Evolutionary conservation across 1,140 invertebrate genomes (phyloP), one percentile per base, ranked within the genome.

Genomic region (Littorina saxatilis): DNA sequence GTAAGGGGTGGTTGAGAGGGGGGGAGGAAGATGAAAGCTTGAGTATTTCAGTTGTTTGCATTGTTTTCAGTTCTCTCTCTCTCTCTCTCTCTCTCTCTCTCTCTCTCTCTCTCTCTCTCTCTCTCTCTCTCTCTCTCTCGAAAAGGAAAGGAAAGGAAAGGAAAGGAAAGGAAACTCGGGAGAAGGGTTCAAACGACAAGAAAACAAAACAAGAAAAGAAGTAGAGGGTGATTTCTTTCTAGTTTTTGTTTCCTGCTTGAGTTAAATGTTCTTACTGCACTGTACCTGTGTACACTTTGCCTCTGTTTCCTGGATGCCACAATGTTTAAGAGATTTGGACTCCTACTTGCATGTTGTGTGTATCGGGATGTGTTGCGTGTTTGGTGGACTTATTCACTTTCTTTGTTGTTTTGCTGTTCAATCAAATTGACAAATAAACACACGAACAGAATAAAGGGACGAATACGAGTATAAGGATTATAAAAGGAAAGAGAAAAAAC

Each of bases 21-120:
- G 2, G 50, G 29, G 37, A 15, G 32, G 35, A 13, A 39, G 27
- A 58, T 55, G 76, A 35, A 39, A 32, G 37, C n/a, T 32, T 11
- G 2, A 7, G 13, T 47, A 58, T 78, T 78, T 76, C 73, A 27
- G 39, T 47, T 47, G 5, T 47, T 47, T 47, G 5, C 43, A 17
- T 47, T 47, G 7, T 47, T 23, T 39, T 32, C 23, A 7, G 7
- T 32, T 39, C 70, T 40, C 37, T 40, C 70, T 40, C 70, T 40
- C 70, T 73, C 70, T 40, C 37, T 39, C 70, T 73, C 70, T 40
- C 70, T 73, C 70, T 40, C 37, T 73, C 70, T 73, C 70, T 40
- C 37, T 40, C 70, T 40, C 37, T 39, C 70, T 73, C 70, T 73
- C 37, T 40, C 39, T 73, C 70, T 73, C 70, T 73, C 70, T 40